These are phyloP conservation scores for Dipodomys ordii DNA, from an alignment of 2,113 vertebrate genomes.

Conservation along the genomic window DNA sequence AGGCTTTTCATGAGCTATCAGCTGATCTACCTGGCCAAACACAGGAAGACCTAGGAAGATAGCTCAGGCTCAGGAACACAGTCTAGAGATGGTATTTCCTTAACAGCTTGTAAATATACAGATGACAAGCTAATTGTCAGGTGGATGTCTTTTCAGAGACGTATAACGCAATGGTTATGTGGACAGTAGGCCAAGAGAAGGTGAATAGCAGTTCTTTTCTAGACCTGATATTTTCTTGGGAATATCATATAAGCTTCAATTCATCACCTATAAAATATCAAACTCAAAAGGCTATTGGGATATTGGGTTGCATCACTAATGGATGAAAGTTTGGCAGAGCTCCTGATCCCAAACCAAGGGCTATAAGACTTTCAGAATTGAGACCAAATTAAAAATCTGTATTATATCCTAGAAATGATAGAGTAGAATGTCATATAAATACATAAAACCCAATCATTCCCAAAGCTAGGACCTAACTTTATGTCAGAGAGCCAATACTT, in stretches of 20 bases:
- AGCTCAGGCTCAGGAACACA: neutral
- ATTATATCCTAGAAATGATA: neutral
- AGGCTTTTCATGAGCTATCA: neutral
- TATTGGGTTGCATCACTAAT: neutral
- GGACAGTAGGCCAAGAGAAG: no score
- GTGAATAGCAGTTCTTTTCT: neutral
- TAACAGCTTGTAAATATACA: neutral
- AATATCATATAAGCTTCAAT: neutral
- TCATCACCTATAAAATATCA: neutral
- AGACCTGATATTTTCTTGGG: neutral
- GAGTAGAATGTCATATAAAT: neutral
- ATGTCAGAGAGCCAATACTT: neutral
- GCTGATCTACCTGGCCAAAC: neutral
- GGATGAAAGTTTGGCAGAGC: neutral
- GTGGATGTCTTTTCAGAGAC: neutral
- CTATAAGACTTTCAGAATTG: neutral
- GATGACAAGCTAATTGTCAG: fast-evolving
- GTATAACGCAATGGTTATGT: fast-evolving
- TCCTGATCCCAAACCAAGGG: neutral
- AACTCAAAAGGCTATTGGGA: neutral
- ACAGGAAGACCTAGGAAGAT: neutral
- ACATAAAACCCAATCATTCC: conserved; percentile 1
- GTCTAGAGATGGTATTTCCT: neutral
- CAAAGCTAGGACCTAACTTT: conserved; percentile 40
- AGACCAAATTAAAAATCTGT: neutral